Percentiles rank a stretch among this genome's conserved stretches.
Conservation (phyloP, 2,888 invertebrate species). For the Lycophotia porphyrea region DNA sequence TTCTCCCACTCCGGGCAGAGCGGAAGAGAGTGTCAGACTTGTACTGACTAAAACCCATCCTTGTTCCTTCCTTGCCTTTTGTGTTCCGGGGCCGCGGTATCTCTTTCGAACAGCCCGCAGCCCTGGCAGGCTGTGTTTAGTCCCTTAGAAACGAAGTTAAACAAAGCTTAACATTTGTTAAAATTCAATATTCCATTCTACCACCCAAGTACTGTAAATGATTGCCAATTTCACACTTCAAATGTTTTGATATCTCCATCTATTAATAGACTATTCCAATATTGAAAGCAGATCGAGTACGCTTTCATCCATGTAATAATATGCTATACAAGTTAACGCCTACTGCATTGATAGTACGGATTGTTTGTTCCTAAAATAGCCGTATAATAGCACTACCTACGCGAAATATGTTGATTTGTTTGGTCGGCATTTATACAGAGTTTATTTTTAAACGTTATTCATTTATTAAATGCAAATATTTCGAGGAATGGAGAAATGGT, state of each 20-base stretch:
- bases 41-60: no score
- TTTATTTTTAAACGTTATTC: not conserved
- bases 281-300: not conserved
- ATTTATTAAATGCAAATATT: not conserved
- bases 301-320: slow-evolving; percentile 1
- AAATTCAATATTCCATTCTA: not conserved
- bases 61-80: no score
- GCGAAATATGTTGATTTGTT: not conserved
- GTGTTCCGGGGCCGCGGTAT: no score
- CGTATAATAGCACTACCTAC: not conserved
- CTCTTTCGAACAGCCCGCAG: no score
- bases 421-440: not conserved
- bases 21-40: no score
- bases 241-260: not conserved
- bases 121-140: no score
- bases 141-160: not conserved
- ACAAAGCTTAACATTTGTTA: not conserved
- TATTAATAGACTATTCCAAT: slow-evolving; percentile 3
- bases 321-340: slow-evolving; percentile 1
- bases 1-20: no score
- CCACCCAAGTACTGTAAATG: not conserved
- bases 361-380: slow-evolving; percentile 15
- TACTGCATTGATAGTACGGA: not conserved
- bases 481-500: not conserved
- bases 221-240: not conserved